A percentile compares a stretch with the other conserved stretches of the same genome.
phyloP scores from a whole-genome alignment of 92 coral and sea anemone species.

The Epizoanthus illoricatus region DNA sequence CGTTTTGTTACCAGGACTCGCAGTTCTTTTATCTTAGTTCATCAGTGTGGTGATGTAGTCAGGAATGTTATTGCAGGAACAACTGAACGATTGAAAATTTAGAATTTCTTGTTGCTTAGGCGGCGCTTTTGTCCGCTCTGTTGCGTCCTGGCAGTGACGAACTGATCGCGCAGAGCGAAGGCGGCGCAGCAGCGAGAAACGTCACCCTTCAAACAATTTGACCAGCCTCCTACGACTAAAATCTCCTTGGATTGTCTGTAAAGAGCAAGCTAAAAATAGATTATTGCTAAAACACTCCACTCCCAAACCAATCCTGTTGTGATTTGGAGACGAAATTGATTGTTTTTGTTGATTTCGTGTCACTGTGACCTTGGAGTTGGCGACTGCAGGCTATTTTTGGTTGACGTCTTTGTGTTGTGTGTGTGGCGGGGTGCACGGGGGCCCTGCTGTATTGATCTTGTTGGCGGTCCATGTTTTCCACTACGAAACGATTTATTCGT shows the following conservation, averaged over 20 bases:
- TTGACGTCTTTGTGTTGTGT: neutral
- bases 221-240: neutral
- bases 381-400: slow-evolving; percentile 5
- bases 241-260: neutral
- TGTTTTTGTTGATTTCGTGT: slow-evolving; percentile 27
- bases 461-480: neutral
- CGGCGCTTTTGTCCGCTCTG: neutral
- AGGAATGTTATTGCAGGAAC: neutral
- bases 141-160: neutral
- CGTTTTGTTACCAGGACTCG: slow-evolving; percentile 14
- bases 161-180: slow-evolving; percentile 4
- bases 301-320: too few relatives aligned
- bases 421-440: neutral
- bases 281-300: too few relatives aligned
- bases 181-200: neutral
- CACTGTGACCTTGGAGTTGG: slow-evolving; percentile 4
- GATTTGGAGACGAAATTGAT: neutral
- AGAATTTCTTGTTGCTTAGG: neutral
- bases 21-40: neutral
- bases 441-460: neutral
- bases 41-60: neutral
- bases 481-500: neutral
- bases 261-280: neutral
- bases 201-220: neutral
- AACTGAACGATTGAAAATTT: neutral